phyloP scores from a whole-genome alignment of 2,113 vertebrate genomes.

The Hydrolagus affinis region DNA sequence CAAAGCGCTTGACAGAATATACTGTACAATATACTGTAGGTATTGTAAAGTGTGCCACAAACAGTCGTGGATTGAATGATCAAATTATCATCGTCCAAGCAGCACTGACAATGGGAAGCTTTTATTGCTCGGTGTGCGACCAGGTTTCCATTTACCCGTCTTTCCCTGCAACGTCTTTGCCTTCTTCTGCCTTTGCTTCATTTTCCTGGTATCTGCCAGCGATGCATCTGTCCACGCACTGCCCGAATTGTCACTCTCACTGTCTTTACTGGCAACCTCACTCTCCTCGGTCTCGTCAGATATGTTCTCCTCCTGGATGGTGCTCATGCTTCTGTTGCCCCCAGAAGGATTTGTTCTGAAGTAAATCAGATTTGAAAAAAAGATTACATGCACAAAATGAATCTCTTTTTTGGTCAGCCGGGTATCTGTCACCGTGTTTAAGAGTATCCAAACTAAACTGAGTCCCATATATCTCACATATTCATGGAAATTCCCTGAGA shows the following conservation, averaged over 20 bases:
- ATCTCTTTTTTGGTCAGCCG: too few species aligned
- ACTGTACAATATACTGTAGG: too few species aligned
- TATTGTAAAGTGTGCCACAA: too few species aligned
- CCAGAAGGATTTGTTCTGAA: neutral
- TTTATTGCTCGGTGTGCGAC: neutral
- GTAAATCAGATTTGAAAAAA: neutral
- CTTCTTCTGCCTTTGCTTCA: constrained; percentile 61
- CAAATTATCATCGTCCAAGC: neutral
- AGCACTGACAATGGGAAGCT: neutral
- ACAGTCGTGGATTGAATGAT: too few species aligned
- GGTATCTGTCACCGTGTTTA: too few species aligned
- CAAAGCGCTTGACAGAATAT: too few species aligned
- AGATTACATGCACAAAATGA: neutral
- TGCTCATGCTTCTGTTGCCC: constrained; percentile 78
- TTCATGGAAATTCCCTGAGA: too few species aligned
- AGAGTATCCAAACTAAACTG: too few species aligned
- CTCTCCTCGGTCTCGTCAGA: constrained; percentile 46
- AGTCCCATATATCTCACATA: too few species aligned
- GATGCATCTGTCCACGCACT: constrained; percentile 50
- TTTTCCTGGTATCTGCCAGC: constrained; percentile 55
- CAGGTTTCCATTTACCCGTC: constrained; percentile 50
- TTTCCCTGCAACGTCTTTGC: constrained; percentile 56
- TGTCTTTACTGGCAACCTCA: constrained; percentile 38
- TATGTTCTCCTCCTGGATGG: constrained; percentile 53
- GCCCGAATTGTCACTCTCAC: constrained; percentile 44